phyloP scores from a whole-genome alignment of 2,797 vertebrate genomes.

The Glyptemys insculpta region DNA sequence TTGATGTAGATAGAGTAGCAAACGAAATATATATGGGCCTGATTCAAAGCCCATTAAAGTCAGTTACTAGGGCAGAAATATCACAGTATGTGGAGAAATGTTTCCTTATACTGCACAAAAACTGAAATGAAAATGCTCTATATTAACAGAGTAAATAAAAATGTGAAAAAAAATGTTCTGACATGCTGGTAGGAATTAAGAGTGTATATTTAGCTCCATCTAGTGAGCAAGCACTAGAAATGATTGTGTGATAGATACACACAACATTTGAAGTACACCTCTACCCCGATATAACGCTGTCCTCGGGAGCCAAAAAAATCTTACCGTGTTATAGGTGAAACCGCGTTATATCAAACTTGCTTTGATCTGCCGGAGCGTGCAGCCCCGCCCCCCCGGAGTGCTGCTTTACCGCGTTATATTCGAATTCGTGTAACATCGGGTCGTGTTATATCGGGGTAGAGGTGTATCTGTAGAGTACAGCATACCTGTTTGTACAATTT shows the following conservation, averaged over 20 bases:
- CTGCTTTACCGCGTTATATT: too few relatives aligned
- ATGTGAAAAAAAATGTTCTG: neutral
- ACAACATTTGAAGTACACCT: neutral
- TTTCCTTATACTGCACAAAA: neutral
- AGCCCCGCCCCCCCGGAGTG: too few relatives aligned
- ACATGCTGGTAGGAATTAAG: neutral
- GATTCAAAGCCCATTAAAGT: neutral
- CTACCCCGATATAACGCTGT: too few relatives aligned
- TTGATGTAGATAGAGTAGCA: neutral
- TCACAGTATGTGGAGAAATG: neutral
- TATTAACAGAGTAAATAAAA: neutral
- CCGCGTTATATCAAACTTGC: too few relatives aligned
- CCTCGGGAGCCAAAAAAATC: too few relatives aligned
- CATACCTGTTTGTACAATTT: neutral
- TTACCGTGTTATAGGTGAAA: too few relatives aligned
- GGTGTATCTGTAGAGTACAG: neutral
- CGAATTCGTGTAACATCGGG: too few relatives aligned
- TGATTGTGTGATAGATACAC: neutral
- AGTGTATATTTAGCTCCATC: constrained; percentile 32
- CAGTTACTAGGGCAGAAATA: neutral
- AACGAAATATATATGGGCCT: neutral
- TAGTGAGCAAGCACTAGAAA: constrained; percentile 9
- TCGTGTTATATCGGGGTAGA: too few relatives aligned
- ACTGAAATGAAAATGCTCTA: neutral
- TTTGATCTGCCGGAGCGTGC: too few relatives aligned